Evolutionary conservation across 2,797 vertebrate genomes (phyloP), one percentile per base, ranked within the genome.

Genomic region (Megalops cyprinoides): DNA sequence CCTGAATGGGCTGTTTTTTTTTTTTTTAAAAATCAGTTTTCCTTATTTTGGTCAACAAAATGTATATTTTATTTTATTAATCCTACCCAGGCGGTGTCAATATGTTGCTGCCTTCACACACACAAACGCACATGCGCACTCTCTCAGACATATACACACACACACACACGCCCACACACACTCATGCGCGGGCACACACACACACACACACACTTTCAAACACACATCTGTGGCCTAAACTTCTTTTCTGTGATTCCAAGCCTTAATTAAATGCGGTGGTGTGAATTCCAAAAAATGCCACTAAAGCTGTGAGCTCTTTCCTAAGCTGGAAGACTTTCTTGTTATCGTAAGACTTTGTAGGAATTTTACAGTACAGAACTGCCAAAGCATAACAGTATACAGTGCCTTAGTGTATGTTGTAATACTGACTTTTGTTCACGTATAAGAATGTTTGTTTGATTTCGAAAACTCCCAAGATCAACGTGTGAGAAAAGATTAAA

Each of bases 311-410:
- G 97, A 98, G 95, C 94, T 94, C 93, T 95, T 94, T 94, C 94
- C 93, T 96, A 96, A 96, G 92, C 93, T 94, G 95, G 96, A 96
- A 92, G 93, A 87, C 90, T 87, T 92, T 94, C 88, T 91, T 88
- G 88, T 92, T 92, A 92, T 95, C 90, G 90, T 95, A 92, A 93
- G 92, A 93, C 93, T 95, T 93, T 92, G 85, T 92, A 95, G 93
- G 92, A 92, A 91, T 92, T 93, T 94, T 95, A 95, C 92, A 94
- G 95, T 95, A 95, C 94, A 94, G 90, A 95, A 94, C 97, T 96
- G 97, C 97, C 97, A 98, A 98, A 98, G 98, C 92, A 92, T 97
- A 95, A 96, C 93, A 92, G 93, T 96, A 95, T 95, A 96, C 97
- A 96, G 98, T 99, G 98, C 98, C 98, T 99, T 99, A 98, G 95